These are phyloP conservation scores for Psittacara wagleri DNA, from an alignment of 2,113 vertebrate genomes.

Conservation along the genomic window DNA sequence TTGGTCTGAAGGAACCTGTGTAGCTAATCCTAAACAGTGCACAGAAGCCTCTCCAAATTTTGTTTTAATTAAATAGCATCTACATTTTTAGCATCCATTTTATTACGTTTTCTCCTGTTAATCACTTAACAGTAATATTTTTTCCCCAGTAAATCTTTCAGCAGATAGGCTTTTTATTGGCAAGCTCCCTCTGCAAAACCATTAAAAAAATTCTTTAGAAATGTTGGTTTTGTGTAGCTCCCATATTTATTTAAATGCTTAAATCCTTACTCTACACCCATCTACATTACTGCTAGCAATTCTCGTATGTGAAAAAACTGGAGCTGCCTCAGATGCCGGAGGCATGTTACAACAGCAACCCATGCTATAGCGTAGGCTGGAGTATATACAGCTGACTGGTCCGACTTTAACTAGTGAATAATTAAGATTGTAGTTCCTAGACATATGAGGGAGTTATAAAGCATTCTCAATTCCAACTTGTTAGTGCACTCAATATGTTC, in stretches of 20 bases:
- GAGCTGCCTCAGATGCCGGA: fast-evolving
- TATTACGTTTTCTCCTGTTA: neutral
- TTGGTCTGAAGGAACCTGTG: neutral
- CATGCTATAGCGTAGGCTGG: fast-evolving
- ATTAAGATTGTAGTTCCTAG: neutral
- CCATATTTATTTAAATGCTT: neutral
- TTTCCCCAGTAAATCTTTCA: neutral
- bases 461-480: neutral
- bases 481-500: neutral
- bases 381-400: neutral
- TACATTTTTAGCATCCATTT: neutral
- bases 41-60: neutral
- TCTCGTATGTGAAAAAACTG: neutral
- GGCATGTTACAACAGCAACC: neutral
- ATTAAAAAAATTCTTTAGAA: too few relatives aligned
- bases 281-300: neutral
- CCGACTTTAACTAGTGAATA: neutral
- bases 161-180: neutral
- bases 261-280: neutral
- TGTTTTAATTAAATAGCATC: neutral
- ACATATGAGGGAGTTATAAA: neutral
- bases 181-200: neutral
- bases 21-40: neutral
- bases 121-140: neutral
- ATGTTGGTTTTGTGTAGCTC: fast-evolving